phyloP scores from a whole-genome alignment of 2,797 vertebrate species.

The Acipenser oxyrinchus region DNA sequence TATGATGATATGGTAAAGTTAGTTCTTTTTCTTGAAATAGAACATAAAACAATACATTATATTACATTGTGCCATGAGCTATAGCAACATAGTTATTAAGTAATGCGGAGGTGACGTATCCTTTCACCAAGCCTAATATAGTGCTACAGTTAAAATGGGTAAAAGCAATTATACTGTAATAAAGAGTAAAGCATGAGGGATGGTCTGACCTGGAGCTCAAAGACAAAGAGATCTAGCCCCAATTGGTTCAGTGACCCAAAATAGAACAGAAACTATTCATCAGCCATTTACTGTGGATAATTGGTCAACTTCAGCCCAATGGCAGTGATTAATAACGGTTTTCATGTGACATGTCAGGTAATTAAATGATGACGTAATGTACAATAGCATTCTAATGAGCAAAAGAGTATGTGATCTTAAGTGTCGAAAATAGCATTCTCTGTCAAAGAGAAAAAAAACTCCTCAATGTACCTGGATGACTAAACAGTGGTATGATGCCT shows the following conservation, averaged over 20 bases:
- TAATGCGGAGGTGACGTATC: slow-evolving; percentile 5
- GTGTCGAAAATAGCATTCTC: not conserved
- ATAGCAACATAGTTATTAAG: slow-evolving; percentile 11
- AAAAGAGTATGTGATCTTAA: not conserved
- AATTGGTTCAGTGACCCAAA: not conserved
- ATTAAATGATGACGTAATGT: slow-evolving; percentile 1
- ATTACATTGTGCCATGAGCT: slow-evolving; percentile 5
- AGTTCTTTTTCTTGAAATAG: not conserved
- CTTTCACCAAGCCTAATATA: slow-evolving; percentile 2
- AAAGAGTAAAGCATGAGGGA: slow-evolving; percentile 6
- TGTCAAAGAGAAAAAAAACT: not conserved
- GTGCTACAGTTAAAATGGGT: not conserved
- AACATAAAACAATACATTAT: not conserved
- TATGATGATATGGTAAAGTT: no score
- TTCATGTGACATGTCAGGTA: not conserved
- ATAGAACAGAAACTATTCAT: not conserved
- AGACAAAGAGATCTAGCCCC: not conserved
- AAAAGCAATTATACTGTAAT: slow-evolving; percentile 11
- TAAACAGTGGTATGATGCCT: no score
- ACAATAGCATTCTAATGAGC: not conserved
- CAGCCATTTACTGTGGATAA: not conserved
- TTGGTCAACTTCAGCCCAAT: slow-evolving; percentile 1
- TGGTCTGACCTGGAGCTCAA: not conserved
- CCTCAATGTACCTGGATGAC: no score
- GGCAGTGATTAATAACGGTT: slow-evolving; percentile 1